A percentile compares a stretch with the other conserved stretches of the same genome.
Conservation (phyloP, 2,888 invertebrate species). For the Pelosia muscerda region DNA sequence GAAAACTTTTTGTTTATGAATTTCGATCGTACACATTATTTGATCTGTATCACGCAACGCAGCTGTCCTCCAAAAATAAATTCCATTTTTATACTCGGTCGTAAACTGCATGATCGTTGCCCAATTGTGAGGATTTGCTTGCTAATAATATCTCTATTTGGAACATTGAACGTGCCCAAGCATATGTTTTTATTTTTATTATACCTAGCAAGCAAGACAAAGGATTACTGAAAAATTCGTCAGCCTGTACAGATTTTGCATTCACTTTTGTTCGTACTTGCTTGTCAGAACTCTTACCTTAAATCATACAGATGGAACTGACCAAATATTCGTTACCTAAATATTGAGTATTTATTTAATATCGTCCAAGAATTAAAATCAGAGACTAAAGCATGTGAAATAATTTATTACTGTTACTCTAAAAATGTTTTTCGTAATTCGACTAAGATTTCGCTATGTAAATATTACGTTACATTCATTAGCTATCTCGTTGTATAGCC, state of each 20-base stretch:
- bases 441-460: constrained; percentile 38
- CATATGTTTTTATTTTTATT: constrained; percentile 17
- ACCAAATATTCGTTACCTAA: constrained; percentile 26
- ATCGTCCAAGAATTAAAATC: constrained; percentile 24
- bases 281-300: constrained; percentile 17
- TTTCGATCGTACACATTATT: constrained; percentile 41
- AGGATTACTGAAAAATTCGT: constrained; percentile 24
- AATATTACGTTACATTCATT: constrained; percentile 49
- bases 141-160: constrained; percentile 27
- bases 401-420: constrained; percentile 29
- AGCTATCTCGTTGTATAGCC: constrained; percentile 47
- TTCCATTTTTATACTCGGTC: constrained; percentile 34
- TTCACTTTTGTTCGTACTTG: constrained; percentile 22
- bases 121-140: constrained; percentile 26
- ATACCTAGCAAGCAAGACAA: constrained; percentile 23
- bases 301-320: constrained; percentile 33
- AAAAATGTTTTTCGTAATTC: constrained; percentile 33
- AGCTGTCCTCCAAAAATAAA: constrained; percentile 44
- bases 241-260: constrained; percentile 15
- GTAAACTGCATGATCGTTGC: constrained; percentile 38
- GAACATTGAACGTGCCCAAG: constrained; percentile 23
- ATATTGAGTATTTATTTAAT: constrained; percentile 31
- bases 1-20: constrained; percentile 27
- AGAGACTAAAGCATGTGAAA: constrained; percentile 32
- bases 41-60: constrained; percentile 29